Percentiles rank a stretch among this genome's conserved stretches.
Evolutionary conservation across 2,113 vertebrate species (phyloP).

Genomic region (Sylvilagus bachmani): DNA sequence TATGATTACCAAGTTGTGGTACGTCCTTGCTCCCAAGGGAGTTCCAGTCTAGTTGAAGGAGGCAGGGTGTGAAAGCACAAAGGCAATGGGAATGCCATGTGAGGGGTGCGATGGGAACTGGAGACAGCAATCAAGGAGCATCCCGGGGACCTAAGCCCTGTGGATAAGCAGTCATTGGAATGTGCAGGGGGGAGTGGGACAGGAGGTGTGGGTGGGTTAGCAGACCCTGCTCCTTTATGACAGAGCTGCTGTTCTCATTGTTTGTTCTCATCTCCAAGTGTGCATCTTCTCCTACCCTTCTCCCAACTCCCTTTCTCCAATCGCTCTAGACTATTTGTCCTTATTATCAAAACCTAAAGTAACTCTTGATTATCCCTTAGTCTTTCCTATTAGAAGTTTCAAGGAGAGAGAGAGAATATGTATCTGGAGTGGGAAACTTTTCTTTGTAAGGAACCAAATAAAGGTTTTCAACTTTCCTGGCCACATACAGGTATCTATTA

Average conservation of each 20-base stretch:
- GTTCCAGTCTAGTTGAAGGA: neutral
- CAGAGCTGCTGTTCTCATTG: too few species aligned
- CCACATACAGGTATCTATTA: neutral
- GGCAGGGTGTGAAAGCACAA: neutral
- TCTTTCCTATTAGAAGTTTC: neutral
- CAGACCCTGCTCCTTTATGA: neutral
- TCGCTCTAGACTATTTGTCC: neutral
- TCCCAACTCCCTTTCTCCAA: neutral
- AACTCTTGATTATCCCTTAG: neutral
- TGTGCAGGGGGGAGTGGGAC: rapidly evolving
- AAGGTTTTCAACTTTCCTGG: neutral
- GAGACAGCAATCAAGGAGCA: neutral
- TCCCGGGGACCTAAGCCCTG: neutral
- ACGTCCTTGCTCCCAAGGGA: neutral
- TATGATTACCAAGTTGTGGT: neutral
- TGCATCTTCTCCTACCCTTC: too few species aligned
- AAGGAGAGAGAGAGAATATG: neutral
- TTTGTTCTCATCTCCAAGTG: neutral
- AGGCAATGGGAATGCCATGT: neutral
- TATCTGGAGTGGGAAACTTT: neutral
- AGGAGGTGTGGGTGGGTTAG: neutral
- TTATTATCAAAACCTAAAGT: neutral
- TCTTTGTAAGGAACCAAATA: neutral
- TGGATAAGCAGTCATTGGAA: neutral
- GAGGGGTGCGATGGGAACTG: neutral